Conservation (phyloP, 1,140 invertebrate genomes). For the Sinonovacula constricta region DNA sequence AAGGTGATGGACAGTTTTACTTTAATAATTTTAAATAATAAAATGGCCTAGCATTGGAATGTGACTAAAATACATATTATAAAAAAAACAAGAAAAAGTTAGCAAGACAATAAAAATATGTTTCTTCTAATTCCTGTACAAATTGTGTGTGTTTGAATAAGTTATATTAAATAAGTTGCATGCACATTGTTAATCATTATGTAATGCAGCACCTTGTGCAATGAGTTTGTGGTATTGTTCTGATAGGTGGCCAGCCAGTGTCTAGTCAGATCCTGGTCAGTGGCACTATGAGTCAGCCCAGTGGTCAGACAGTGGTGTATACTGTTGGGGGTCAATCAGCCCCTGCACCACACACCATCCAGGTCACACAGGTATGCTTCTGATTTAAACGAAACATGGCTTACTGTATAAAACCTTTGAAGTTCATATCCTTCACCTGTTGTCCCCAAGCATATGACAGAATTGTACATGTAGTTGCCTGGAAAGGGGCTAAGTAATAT, state of each 20-base stretch:
- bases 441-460: too few species aligned
- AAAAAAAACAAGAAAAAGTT: not conserved
- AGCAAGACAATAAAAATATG: too few species aligned
- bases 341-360: not conserved
- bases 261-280: slow-evolving; percentile 7
- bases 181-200: not conserved
- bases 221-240: not conserved
- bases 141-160: not conserved
- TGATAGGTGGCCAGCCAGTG: slow-evolving; percentile 6
- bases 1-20: too few species aligned
- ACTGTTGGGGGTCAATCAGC: slow-evolving; percentile 5
- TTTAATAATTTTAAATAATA: too few species aligned
- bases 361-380: not conserved
- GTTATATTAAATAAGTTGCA: not conserved
- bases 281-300: not conserved
- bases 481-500: not conserved
- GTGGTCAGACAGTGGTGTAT: not conserved
- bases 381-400: not conserved
- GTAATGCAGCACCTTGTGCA: not conserved
- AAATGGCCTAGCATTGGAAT: too few species aligned
- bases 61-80: not conserved
- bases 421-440: too few species aligned
- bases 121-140: too few species aligned
- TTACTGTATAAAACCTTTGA: too few species aligned
- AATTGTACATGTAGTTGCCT: not conserved